phyloP scores from a whole-genome alignment of 1,140 invertebrate species.

The Grapholita molesta region DNA sequence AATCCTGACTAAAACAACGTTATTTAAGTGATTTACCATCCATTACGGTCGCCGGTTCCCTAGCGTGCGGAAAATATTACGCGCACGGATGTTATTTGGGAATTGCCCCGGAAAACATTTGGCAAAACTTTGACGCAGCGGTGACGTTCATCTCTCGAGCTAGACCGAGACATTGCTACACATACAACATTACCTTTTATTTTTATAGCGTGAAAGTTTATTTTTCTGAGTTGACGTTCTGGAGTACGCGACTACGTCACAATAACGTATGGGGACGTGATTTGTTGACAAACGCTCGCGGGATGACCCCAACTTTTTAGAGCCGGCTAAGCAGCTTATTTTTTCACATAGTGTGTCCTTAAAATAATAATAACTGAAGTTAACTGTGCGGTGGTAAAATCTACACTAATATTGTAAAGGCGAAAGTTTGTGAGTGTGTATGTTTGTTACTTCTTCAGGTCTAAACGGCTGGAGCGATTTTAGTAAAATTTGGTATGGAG shows the following conservation, averaged over 20 bases:
- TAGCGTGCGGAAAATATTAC: constrained; percentile 32
- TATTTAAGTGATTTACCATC: constrained; percentile 21
- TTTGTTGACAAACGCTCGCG: constrained; percentile 56
- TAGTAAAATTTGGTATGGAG: too few relatives aligned
- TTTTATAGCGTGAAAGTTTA: constrained; percentile 24
- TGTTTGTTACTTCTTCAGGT: too few relatives aligned
- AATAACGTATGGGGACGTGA: constrained; percentile 52
- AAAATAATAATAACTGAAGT: constrained; percentile 37
- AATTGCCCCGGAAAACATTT: constrained; percentile 35
- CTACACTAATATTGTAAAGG: too few relatives aligned
- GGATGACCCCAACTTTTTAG: constrained; percentile 21
- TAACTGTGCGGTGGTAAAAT: constrained; percentile 23
- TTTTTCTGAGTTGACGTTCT: constrained; percentile 37
- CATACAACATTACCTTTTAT: constrained; percentile 21
- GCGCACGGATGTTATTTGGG: constrained; percentile 36
- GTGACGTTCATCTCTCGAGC: constrained; percentile 19
- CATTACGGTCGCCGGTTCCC: constrained; percentile 6
- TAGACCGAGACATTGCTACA: background rate
- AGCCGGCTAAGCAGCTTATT: constrained; percentile 36
- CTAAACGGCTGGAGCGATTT: too few relatives aligned
- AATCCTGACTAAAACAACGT: background rate
- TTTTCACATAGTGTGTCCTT: constrained; percentile 24
- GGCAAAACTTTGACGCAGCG: constrained; percentile 37
- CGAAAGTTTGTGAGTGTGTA: too few relatives aligned
- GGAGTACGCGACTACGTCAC: constrained; percentile 32